Evolutionary conservation across 2,113 vertebrate genomes (phyloP), one percentile per base, ranked within the genome.

Genomic region (Acanthisitta chloris): DNA sequence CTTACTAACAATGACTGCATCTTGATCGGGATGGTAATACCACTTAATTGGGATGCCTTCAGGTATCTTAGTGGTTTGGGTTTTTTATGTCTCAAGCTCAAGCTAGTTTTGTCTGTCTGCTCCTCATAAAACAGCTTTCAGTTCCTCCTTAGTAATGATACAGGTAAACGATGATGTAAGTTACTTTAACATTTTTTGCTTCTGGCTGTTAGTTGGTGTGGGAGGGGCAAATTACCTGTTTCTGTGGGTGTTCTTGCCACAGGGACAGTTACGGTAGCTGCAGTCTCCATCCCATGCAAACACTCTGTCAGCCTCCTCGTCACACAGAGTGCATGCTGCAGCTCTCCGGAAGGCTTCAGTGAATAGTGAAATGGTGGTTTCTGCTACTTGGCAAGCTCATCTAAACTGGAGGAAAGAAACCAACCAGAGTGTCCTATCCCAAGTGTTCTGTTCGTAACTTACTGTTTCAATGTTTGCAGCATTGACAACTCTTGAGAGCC

Each of bases 31-130:
- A 96, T 92, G 81, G 92, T 96, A 97, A 97, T 97, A 96, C 96
- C 97, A 74, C 90, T 96, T 97, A 97, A 97, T 97, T 97, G 96
- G 92, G 95, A 95, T 96, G 92, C 96, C 96, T 96, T 95, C 81
- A 55, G 96, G 95, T 96, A 40, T 91, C 79, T 95, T 94, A 91
- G 94, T 97, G 94, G 96, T 95, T 97, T 97, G 90, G 66, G 38
- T 61, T 92, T 94, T 94, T 94, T 92, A 88, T 86, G 96, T 95
- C 93, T 97, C 94, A 95, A 95, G 94, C 96, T 95, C 91, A 84
- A 96, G 96, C 91, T 96, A 96, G 95, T 95, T 87, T 95, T 94
- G 91, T 96, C 94, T 96, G 95, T 96, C 95, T 97, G 72, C 95
- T 96, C 90, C 95, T 92, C 95, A 96, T 96, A 95, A 96, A 96